Base-by-base conservation (phyloP, 2,888 invertebrate genomes). In the Trissolcus japonicus region DNA sequence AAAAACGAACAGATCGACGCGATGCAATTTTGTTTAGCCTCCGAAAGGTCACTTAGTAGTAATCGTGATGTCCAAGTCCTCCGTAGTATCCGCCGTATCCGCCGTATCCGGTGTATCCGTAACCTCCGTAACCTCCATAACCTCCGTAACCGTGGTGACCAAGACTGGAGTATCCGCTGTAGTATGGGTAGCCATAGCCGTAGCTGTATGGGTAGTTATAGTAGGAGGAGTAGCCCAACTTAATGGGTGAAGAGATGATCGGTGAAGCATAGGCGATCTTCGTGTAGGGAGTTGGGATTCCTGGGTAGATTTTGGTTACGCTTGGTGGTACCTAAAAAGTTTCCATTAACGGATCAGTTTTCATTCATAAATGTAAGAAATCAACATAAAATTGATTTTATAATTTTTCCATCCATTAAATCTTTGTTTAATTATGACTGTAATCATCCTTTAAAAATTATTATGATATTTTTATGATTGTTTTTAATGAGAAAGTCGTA, bases 201-300 rank as follows among this genome's bases (percentile, higher is more conserved):
- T 61, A 43, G 82, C 79, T 51, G 51, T 63, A 16, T 79, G 72
- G n/a, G 80, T 75, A 61, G 51, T 17, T 51, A 6, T 1, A n/a
- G 81, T 84, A 59, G 11, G 85, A 79, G 1, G 83, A 78, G 35
- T 35, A 35, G 7, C 35, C 35, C 48, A 86, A 72, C 66, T 85
- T 86, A 9, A 82, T 79, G 16, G n/a, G n/a, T n/a, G n/a, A n/a
- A n/a, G n/a, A n/a, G n/a, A 85, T 72, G 2, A 80, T 53, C 40
- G 86, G 84, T 7, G 85, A 75, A 35, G 81, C 41, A 66, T 85
- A 85, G 4, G 80, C 83, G 21, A 84, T 17, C 71, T 86, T 85
- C 68, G 53, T 11, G 41, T 69, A 68, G n/a, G 85, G 35, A 35
- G 35, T 35, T 35, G 35, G 35, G 2, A 35, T 35, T 35, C 35